A percentile compares a stretch with the other conserved stretches of the same genome.
Evolutionary conservation across 1,140 invertebrate genomes (phyloP).

Genomic region (Drosophila quadrilineata): DNA sequence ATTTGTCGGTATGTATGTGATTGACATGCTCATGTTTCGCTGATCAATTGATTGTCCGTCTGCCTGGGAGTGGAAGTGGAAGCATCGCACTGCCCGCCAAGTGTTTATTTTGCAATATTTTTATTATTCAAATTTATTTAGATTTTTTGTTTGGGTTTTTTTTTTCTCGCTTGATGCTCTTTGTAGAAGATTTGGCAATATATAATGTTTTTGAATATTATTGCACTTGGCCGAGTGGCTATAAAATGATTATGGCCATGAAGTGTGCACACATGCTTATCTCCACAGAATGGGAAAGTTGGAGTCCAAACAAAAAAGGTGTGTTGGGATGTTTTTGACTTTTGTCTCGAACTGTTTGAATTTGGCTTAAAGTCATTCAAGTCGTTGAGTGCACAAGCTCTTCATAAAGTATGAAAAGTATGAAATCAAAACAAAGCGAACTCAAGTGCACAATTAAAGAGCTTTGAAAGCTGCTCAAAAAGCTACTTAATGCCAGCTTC

Average conservation of each 20-base stretch:
- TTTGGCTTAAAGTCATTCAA: not conserved
- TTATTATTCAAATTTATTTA: no score
- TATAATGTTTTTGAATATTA: conserved; percentile 32
- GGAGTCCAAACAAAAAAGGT: conserved; percentile 10
- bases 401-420: no score
- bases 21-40: conserved; percentile 41
- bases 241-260: conserved; percentile 2
- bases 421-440: no score
- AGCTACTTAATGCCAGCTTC: no score
- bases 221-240: conserved; percentile 35
- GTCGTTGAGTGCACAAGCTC: no score
- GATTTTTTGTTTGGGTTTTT: not conserved
- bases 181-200: conserved; percentile 18
- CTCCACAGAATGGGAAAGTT: conserved; percentile 6
- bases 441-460: no score
- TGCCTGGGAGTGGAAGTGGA: conserved; percentile 30
- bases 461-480: no score
- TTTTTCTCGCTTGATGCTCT: not conserved
- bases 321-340: no score
- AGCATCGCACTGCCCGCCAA: conserved; percentile 18
- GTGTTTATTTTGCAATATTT: conserved; percentile 30
- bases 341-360: conserved; percentile 1
- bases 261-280: conserved; percentile 19
- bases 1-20: conserved; percentile 11
- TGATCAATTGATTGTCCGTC: conserved; percentile 29